A percentile compares a stretch with the other conserved stretches of the same genome.
phyloP scores from a whole-genome alignment of 2,113 vertebrate genomes.

The Mormoops blainvillei region DNA sequence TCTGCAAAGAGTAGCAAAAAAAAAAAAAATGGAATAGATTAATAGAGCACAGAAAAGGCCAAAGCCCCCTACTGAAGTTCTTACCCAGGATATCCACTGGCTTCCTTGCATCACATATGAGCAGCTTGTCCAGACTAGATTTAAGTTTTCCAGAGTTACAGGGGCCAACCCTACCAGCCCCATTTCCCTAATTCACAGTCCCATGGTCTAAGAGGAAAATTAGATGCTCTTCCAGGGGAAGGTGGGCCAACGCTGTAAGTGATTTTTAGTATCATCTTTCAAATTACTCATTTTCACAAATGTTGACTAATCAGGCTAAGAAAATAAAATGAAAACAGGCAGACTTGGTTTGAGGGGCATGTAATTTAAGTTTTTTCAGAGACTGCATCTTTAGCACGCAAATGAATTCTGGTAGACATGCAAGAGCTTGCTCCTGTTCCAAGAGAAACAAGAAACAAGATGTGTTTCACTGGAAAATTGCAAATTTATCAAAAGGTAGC shows the following conservation, averaged over 20 bases:
- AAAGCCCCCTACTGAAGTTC: neutral
- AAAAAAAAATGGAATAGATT: too few species aligned
- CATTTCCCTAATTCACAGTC: neutral
- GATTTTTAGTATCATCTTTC: conserved; percentile 3
- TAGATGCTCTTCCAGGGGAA: neutral
- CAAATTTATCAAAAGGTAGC: neutral
- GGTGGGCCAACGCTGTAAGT: neutral
- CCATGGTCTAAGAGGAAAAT: neutral
- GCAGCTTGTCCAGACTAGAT: neutral
- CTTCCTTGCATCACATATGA: neutral
- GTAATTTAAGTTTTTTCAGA: conserved; percentile 9
- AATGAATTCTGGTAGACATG: neutral
- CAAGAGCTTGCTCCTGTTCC: neutral
- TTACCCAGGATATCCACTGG: too few species aligned
- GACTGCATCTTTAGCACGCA: neutral
- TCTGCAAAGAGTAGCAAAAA: neutral
- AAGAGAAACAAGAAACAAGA: conserved; percentile 54
- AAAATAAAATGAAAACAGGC: conserved; percentile 53
- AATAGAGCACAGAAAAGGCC: neutral
- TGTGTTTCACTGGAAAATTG: conserved; percentile 34
- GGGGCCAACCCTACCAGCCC: accelerated
- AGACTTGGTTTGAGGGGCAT: neutral
- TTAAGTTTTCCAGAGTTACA: neutral
- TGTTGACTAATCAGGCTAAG: conserved; percentile 46
- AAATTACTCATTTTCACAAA: conserved; percentile 35